phyloP scores from a whole-genome alignment of 1,140 invertebrate species.

The Drosophila pseudoananassae region DNA sequence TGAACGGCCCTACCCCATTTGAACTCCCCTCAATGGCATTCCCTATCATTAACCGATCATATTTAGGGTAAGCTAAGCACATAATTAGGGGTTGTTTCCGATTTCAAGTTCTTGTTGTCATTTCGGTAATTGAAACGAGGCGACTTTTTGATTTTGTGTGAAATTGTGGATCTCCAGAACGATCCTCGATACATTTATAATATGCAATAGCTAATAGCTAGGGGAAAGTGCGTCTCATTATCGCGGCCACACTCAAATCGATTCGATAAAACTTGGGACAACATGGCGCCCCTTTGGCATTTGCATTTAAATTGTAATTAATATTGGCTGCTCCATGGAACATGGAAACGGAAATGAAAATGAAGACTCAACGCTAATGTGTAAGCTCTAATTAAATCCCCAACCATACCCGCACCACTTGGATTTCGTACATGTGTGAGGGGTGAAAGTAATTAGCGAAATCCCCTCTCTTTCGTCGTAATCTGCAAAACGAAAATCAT shows the following conservation, averaged over 20 bases:
- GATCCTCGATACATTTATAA: neutral
- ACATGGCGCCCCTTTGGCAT: slow-evolving; percentile 48
- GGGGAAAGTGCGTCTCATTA: slow-evolving; percentile 34
- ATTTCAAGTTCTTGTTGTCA: slow-evolving; percentile 54
- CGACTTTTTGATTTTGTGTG: slow-evolving; percentile 61
- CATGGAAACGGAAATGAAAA: slow-evolving; percentile 53
- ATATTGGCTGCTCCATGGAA: slow-evolving; percentile 36
- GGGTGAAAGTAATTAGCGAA: slow-evolving; percentile 75
- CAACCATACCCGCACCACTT: neutral
- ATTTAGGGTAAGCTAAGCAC: slow-evolving; percentile 72
- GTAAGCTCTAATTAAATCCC: slow-evolving; percentile 68
- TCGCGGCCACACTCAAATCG: slow-evolving; percentile 54
- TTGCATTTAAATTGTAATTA: slow-evolving; percentile 75
- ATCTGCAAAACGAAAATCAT: slow-evolving; percentile 70
- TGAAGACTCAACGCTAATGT: slow-evolving; percentile 68
- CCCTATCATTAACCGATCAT: slow-evolving; percentile 81
- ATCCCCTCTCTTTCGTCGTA: slow-evolving; percentile 61
- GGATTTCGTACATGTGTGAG: slow-evolving; percentile 19
- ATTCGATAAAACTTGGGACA: slow-evolving; percentile 37
- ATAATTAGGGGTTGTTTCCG: slow-evolving; percentile 75
- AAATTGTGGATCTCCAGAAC: slow-evolving; percentile 34
- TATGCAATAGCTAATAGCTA: neutral
- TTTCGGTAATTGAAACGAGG: slow-evolving; percentile 35
- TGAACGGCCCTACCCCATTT: slow-evolving; percentile 19
- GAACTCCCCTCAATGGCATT: slow-evolving; percentile 14